Evolutionary conservation across 2,888 invertebrate species (phyloP), one percentile per base, ranked within the genome.

Genomic region (Thecophora atra): DNA sequence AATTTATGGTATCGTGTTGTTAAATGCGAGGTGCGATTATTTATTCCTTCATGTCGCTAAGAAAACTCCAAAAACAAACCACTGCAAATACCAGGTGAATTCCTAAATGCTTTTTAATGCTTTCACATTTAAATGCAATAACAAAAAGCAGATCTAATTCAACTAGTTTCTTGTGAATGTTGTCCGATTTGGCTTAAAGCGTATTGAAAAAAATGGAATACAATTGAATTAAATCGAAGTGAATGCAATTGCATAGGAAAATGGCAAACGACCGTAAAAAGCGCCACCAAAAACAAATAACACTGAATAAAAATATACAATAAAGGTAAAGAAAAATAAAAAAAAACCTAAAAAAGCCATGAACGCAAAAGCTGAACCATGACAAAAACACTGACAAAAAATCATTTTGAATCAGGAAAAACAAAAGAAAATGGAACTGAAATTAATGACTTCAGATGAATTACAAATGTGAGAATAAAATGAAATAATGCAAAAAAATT

Each of bases 121-220:
- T 58, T 66, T 58, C 71, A 58, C 47, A 66, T 66, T 66, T 58
- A 66, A 66, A 71, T 37, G 21, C 62, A 52, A 70, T 52, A 51
- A 13, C 56, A 54, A 19, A 15, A 51, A 64, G 42, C 24, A 28
- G 28, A 60, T 24, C 44, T 13, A 11, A 19, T 44, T 42, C 44
- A 37, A 37, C 64, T 37, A 15, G 28, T 74, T 75, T 68, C 47
- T 64, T 44, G 69, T 62, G 66, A 64, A 71, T 76, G 42, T 30
- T 30, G 73, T 76, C 75, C 73, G 76, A 76, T 78, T 74, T 74
- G 76, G 78, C 71, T 70, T 75, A 77, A 78, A 78, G 76, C 76
- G 77, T 78, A 78, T 78, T 77, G 76, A 74, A 77, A 78, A 76
- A 78, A 78, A 78, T 75, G 73, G 78, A 78, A 77, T 75, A 74